Base-by-base conservation (phyloP, 1,140 invertebrate genomes). In the Aphaenogaster floridana region DNA sequence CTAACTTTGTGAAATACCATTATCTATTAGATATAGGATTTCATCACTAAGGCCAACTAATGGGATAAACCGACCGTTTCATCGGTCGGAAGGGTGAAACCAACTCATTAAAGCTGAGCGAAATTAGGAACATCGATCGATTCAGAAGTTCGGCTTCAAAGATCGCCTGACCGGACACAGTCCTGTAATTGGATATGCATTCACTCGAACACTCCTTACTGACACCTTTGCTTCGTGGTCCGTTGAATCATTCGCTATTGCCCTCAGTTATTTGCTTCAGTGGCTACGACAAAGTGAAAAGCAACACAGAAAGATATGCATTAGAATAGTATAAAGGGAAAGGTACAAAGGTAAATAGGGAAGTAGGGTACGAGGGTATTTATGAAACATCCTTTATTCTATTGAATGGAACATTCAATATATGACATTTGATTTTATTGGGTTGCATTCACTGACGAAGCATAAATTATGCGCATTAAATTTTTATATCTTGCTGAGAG, bases 171-270 rank as follows among this genome's bases (percentile, higher is more conserved):
- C n/a, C 48, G 54, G 45, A 11, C 77, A 84, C 45, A 52, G 36
- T 85, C 61, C 50, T 90, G 68, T 89, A 89, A 90, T 89, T 90
- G 89, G 76, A 90, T 88, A 89, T 90, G 76, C 78, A 89, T 90
- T 89, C 88, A 86, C 63, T 83, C 63, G 69, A 64, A 64, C 77
- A 76, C 88, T 89, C 71, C 84, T 88, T 69, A 57, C 86, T 71
- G 54, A 54, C 76, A 78, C 76, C 78, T 86, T 59, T 66, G 63
- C 69, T 45, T 81, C n/a, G 63, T 61, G 64, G 85, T 34, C 74
- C 83, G 34, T 86, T 54, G 59, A 52, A 54, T 84, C 36, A 77
- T 86, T 86, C 36, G 59, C 74, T 64, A 52, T 88, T 69, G 87
- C 87, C 83, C 66, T n/a, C 11, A 48, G 42, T 39, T 78, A 50